Base-by-base conservation (phyloP, 2,113 vertebrate genomes). In the Ceyx melanurus region DNA sequence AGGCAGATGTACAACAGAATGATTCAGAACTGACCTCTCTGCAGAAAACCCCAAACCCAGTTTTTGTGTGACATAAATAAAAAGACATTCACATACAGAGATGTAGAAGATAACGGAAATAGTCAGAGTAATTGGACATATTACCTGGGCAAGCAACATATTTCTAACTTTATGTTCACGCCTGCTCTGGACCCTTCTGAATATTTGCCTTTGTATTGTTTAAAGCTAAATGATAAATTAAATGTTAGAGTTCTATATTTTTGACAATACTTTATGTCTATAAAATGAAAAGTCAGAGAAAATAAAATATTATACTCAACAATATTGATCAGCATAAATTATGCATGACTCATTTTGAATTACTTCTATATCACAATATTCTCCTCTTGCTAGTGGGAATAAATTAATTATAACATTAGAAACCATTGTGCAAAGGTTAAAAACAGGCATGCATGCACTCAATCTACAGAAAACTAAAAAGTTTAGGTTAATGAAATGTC, bases 401-500 rank as follows among this genome's bases (percentile, higher is more conserved):
- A 89, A 95, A 94, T 93, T 92, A 95, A 95, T 95, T 94, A 90
- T 91, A 96, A 62, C 82, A 93, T 7, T 62, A 93, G 83, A 7
- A 92, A 57, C 50, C 83, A 93, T 88, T 64, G 74, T 68, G 45
- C 74, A 91, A 92, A 97, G 95, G 87, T 95, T 96, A 96, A 93
- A 95, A 91, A 61, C 81, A 91, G 65, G 64, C 93, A 88, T 58
- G 35, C 65, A 53, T 74, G 72, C 85, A 42, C 89, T 94, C 67
- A 88, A 88, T 94, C 89, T 94, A 89, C 79, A 88, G 82, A 89
- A 94, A 95, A 88, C 54, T n/a, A 82, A 82, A 82, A 96, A 91
- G 79, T 96, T 92, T 89, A 93, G 92, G 94, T 96, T 97, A 97
- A 97, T 97, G 87, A 96, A 95, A 96, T 95, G 90, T 93, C 93